Conservation (phyloP, 2,888 invertebrate genomes). For the Ecdyonurus torrentis region DNA sequence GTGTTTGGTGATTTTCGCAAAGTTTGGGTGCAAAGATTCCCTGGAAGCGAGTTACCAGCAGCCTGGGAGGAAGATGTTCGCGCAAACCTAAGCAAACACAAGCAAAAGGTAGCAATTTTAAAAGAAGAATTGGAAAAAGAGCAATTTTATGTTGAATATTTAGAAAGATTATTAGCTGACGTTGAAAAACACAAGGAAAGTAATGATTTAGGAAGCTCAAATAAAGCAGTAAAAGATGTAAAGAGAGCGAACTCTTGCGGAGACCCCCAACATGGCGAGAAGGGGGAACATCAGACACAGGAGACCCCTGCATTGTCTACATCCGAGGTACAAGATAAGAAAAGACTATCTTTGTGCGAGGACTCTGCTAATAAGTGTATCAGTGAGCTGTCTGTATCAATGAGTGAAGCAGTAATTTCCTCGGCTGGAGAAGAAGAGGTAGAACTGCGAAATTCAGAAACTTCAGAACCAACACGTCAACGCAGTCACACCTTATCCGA, state of each 20-base stretch:
- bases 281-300: neutral
- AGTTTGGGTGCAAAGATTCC: conserved; percentile 82
- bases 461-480: conserved; percentile 21
- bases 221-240: conserved; percentile 23
- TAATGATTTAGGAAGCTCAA: conserved; percentile 6
- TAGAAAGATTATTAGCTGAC: conserved; percentile 48
- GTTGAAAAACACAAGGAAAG: conserved; percentile 61
- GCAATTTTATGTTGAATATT: conserved; percentile 76
- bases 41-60: conserved; percentile 74
- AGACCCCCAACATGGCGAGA: neutral
- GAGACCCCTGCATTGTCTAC: neutral
- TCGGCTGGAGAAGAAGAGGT: conserved; percentile 9
- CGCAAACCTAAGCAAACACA: conserved; percentile 76
- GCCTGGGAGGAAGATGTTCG: conserved; percentile 89
- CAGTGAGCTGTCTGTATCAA: conserved; percentile 40
- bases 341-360: conserved; percentile 9
- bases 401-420: conserved; percentile 10
- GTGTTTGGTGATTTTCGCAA: conserved; percentile 82
- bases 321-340: neutral
- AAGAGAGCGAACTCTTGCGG: conserved; percentile 9
- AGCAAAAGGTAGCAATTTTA: conserved; percentile 64
- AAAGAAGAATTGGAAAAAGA: conserved; percentile 79
- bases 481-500: conserved; percentile 18
- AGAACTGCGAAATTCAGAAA: conserved; percentile 23
- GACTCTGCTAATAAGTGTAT: conserved; percentile 45